These are phyloP conservation scores for Molossus molossus DNA, from an alignment of 2,797 vertebrate genomes.

Conservation along the genomic window DNA sequence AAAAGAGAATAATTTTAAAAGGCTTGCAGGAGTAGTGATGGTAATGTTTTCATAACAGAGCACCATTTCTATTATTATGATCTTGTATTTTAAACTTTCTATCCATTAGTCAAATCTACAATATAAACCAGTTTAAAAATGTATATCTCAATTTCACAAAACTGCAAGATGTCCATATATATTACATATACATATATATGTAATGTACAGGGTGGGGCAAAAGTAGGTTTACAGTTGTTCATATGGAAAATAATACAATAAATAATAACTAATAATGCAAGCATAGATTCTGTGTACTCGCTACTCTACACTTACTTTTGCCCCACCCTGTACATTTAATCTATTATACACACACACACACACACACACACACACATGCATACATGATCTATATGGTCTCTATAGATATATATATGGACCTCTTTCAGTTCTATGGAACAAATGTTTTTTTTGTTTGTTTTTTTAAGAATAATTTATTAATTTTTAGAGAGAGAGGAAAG, in stretches of 20 bases:
- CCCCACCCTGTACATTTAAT: not conserved
- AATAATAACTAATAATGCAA: too few species aligned
- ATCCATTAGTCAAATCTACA: not conserved
- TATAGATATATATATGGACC: not conserved
- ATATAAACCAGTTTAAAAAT: not conserved
- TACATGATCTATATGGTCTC: not conserved
- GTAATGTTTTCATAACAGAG: constrained; percentile 82
- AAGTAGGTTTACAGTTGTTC: not conserved
- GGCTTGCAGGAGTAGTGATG: not conserved
- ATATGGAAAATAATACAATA: too few species aligned
- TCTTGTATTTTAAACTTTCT: not conserved
- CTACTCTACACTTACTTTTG: too few species aligned
- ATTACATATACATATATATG: not conserved
- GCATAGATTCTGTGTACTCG: too few species aligned
- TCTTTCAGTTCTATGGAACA: not conserved
- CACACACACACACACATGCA: not conserved
- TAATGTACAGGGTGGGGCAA: not conserved
- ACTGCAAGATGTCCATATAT: not conserved
- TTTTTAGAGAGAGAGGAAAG: too few species aligned
- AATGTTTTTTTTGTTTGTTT: not conserved
- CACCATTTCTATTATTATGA: constrained; percentile 82
- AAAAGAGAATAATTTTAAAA: not conserved
- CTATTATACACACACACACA: not conserved
- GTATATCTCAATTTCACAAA: not conserved
- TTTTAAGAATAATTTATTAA: too few species aligned